Evolutionary conservation across 2,888 invertebrate genomes (phyloP).

Genomic region (Tiphia femorata): DNA sequence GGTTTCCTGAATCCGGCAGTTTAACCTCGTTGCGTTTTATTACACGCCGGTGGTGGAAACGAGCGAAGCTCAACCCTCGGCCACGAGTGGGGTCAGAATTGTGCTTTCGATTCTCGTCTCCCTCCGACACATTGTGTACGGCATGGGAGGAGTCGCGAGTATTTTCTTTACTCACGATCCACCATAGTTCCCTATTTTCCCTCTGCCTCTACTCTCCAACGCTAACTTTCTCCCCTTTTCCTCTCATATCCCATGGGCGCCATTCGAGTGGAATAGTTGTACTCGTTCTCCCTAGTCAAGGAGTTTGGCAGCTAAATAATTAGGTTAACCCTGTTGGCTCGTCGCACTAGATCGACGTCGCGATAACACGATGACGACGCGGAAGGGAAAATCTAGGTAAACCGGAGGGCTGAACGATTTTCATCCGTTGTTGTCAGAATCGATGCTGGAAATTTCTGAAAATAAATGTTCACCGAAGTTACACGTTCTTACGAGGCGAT

Average conservation of each 20-base stretch:
- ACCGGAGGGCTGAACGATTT: background rate
- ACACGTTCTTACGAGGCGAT: no score
- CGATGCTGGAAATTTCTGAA: no score
- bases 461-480: no score
- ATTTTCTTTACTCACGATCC: background rate
- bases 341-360: constrained; percentile 30
- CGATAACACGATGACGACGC: constrained; percentile 20
- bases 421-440: background rate
- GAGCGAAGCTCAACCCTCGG: background rate
- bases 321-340: constrained; percentile 58
- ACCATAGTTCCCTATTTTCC: background rate
- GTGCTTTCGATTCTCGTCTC: background rate
- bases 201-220: background rate
- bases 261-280: constrained; percentile 57
- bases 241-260: constrained; percentile 48
- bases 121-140: background rate
- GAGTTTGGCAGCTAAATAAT: constrained; percentile 57
- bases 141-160: no score
- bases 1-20: constrained; percentile 14
- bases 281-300: constrained; percentile 43
- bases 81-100: constrained; percentile 1
- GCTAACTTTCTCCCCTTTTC: constrained; percentile 5
- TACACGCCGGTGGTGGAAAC: constrained; percentile 8
- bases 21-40: constrained; percentile 22
- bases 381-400: constrained; percentile 13